Base-by-base conservation (phyloP, 2,113 vertebrate genomes). In the Peromyscus leucopus region DNA sequence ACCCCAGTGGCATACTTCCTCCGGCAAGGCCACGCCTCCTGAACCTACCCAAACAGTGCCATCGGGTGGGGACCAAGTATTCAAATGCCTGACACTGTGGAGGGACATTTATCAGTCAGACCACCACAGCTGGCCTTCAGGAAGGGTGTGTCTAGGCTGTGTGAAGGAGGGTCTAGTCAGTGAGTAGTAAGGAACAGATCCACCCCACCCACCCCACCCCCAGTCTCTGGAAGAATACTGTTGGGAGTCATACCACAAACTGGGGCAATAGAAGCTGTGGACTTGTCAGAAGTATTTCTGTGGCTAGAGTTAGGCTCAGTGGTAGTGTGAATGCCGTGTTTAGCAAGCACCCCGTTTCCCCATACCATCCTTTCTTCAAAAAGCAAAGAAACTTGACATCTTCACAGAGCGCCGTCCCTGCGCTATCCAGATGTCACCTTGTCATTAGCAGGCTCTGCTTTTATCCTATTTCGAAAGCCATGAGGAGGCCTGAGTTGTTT, bases 221-320 rank as follows among this genome's bases (percentile, higher is more conserved):
- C 13, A 19, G 39, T 22, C 36, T 12, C 57, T 7, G 51, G 21
- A 42, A 85, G 57, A 80, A 33, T 26, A 17, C 48, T 48, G 13
- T 13, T 17, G 17, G 17, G 33, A 1, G 42, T 39, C 63, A 63
- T 16, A 28, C 33, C 61, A 36, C 16, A 7, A 16, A 21, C 28
- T 79, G 61, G 61, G 33, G 1, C 0, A 10, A 5, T 3, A 2
- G 33, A 17, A 17, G 10, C 48, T 67, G 1, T 59, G 42, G n/a
- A 24, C 86, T 65, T 19, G 42, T n/a, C 63, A 26, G 63, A 90
- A 42, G n/a, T 31, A 55, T 76, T n/a, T 48, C 67, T 71, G 8
- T 36, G 42, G 13, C 19, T 59, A 9, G 75, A 26, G 89, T 19
- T 46, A 21, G 7, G 33, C 33, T 67, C 61, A 4, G 33, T n/a